phyloP scores from a whole-genome alignment of 2,888 invertebrate genomes.

The Erannis defoliaria region DNA sequence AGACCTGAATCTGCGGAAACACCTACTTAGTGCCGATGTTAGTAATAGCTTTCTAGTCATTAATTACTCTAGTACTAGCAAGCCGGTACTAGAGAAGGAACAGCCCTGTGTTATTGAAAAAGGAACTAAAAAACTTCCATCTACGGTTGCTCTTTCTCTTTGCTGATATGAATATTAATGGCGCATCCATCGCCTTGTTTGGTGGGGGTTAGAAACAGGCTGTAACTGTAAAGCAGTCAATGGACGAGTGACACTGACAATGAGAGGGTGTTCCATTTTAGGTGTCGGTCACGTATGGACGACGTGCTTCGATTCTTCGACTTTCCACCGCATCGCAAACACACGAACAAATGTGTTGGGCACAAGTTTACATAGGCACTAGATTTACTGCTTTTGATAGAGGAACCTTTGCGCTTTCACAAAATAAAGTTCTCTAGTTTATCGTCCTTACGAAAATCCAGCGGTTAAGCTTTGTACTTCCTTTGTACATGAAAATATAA shows the following conservation, averaged over 20 bases:
- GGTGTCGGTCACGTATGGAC: constrained; percentile 72
- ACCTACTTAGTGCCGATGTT: constrained; percentile 59
- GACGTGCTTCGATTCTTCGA: constrained; percentile 69
- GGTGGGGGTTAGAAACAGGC: constrained; percentile 67
- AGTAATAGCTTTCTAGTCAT: constrained; percentile 63
- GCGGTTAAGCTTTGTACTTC: constrained; percentile 1
- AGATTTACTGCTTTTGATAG: constrained; percentile 45
- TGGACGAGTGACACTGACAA: constrained; percentile 80
- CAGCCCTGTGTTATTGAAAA: constrained; percentile 14
- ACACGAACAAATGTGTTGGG: constrained; percentile 59
- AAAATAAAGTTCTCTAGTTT: constrained; percentile 33
- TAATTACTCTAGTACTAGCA: constrained; percentile 56
- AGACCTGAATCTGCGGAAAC: constrained; percentile 63
- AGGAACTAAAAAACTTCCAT: constrained; percentile 18
- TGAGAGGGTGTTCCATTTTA: constrained; percentile 73
- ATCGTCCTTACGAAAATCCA: constrained; percentile 6
- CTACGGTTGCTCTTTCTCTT: constrained; percentile 65
- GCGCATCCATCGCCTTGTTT: constrained; percentile 68
- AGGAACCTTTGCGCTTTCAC: constrained; percentile 28
- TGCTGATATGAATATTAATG: constrained; percentile 75
- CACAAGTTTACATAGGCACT: constrained; percentile 47
- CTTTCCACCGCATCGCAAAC: constrained; percentile 71
- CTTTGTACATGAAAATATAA: neutral
- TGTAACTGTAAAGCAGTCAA: constrained; percentile 81
- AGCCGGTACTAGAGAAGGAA: constrained; percentile 9